Base-by-base conservation (phyloP, 1,140 invertebrate genomes). In the Meloidogyne floridensis region DNA sequence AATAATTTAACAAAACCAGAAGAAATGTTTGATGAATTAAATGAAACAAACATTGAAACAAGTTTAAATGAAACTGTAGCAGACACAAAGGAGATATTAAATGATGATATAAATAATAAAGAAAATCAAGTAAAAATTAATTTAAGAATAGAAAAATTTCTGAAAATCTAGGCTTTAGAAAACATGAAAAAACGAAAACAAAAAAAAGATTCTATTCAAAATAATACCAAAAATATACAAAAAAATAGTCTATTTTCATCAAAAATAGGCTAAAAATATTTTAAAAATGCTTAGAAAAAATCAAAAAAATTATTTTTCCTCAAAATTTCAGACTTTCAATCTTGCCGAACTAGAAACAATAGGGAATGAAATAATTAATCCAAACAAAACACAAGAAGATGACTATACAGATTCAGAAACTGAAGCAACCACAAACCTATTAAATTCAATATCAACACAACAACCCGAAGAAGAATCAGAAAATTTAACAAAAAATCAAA, bases 161-260 rank as follows among this genome's bases (percentile, higher is more conserved):
- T 8, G 51, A 8, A 54, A 43, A n/a, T 42, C 32, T 8, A n/a
- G 42, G 3, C 20, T n/a, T 43, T 32, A 18, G 18, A n/a, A n/a
- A 32, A 47, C n/a, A 43, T 6, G 15, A 42, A 15, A n/a, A 32
- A 77, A 77, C 53, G 15, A 59, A 18, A 80, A 51, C 8, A 18
- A 8, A 71, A 80, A 42, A 73, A 47, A 53, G 11, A 20, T 80
- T n/a, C 15, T 18, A 72, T 32, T 32, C 32, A 32, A 32, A 32
- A 32, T 32, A 73, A 79, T 77, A 73, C 42, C 42, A 43, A 56
- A 42, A 32, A 15, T n/a, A 80, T 15, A 80, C 81, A 94, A 91
- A 91, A 94, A 72, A 94, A 87, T 80, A 32, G 32, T 2, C 32
- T 32, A 32, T 32, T 32, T 32, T 32, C 32, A 2, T 32, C 32